Percentiles rank a stretch among this genome's conserved stretches.
Evolutionary conservation across 2,888 invertebrate species (phyloP).

Genomic region (Napeogenes sylphis): DNA sequence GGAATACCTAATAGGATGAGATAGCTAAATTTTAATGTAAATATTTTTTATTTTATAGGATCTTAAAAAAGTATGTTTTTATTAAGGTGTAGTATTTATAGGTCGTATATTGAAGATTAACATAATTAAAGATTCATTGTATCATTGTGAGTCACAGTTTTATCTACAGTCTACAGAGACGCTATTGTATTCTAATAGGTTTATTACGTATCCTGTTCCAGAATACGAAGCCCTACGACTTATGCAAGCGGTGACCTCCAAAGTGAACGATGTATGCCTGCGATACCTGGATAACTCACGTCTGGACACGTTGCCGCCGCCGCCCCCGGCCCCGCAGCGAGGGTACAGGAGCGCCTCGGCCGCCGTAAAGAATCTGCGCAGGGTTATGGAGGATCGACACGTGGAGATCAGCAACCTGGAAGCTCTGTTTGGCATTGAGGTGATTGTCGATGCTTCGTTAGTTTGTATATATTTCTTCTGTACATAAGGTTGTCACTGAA

Average conservation of each 20-base stretch:
- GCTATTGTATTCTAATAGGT: conserved; percentile 1
- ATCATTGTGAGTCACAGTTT: background rate
- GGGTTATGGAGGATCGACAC: conserved; percentile 95
- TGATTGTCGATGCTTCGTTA: conserved; percentile 45
- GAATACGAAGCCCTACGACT: conserved; percentile 84
- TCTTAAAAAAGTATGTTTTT: too few relatives aligned
- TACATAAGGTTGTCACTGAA: too few relatives aligned
- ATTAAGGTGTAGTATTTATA: too few relatives aligned
- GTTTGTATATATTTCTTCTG: background rate
- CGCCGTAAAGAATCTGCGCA: conserved; percentile 88
- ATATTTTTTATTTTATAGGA: background rate
- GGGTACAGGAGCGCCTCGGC: conserved; percentile 78
- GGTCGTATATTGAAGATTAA: too few relatives aligned
- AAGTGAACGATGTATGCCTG: conserved; percentile 84
- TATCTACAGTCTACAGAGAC: background rate
- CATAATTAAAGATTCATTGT: background rate
- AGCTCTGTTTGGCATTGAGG: conserved; percentile 87
- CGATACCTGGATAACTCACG: conserved; percentile 83
- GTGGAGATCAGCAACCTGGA: conserved; percentile 90
- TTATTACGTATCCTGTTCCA: conserved; percentile 55
- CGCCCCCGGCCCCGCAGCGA: conserved; percentile 73
- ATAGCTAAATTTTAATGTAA: too few relatives aligned
- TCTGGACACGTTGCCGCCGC: conserved; percentile 79
- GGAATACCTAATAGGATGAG: too few relatives aligned
- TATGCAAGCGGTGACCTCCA: conserved; percentile 85